Evolutionary conservation across 2,113 vertebrate species (phyloP).

Genomic region (Anhinga rufa): DNA sequence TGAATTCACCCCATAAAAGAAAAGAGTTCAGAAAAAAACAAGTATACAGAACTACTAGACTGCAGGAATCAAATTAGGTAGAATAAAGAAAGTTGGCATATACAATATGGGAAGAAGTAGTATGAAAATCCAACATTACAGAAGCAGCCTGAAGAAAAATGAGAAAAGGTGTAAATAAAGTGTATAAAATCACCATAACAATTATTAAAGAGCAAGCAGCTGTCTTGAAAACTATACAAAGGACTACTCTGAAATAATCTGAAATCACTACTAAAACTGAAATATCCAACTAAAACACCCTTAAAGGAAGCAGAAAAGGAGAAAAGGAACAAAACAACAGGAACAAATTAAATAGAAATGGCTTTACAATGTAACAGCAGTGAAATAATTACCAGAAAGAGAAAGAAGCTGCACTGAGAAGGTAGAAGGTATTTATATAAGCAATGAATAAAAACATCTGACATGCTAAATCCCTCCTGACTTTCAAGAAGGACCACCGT

Average conservation of each 20-base stretch:
- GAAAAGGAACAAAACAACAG: not conserved
- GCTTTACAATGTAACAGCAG: not conserved
- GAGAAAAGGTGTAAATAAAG: not conserved
- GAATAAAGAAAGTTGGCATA: not conserved
- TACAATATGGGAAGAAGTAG: not conserved
- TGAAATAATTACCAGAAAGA: conserved; percentile 5
- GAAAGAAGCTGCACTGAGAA: not conserved
- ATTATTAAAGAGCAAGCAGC: not conserved
- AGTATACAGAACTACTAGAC: not conserved
- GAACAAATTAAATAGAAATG: not conserved
- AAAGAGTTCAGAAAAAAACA: not conserved
- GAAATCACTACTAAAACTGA: not conserved
- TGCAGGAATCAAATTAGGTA: not conserved
- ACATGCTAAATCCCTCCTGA: not conserved
- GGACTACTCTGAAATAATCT: not conserved
- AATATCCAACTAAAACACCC: not conserved
- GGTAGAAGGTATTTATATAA: not conserved
- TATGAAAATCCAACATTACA: not conserved
- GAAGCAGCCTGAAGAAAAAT: conserved; percentile 1
- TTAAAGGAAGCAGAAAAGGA: not conserved
- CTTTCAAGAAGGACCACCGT: not conserved
- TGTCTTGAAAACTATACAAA: not conserved
- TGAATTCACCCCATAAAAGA: not conserved
- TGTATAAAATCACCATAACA: not conserved
- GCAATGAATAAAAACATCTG: not conserved